These are phyloP conservation scores for Sitta carolinensis DNA, from an alignment of 2,797 vertebrate species.

Conservation along the genomic window DNA sequence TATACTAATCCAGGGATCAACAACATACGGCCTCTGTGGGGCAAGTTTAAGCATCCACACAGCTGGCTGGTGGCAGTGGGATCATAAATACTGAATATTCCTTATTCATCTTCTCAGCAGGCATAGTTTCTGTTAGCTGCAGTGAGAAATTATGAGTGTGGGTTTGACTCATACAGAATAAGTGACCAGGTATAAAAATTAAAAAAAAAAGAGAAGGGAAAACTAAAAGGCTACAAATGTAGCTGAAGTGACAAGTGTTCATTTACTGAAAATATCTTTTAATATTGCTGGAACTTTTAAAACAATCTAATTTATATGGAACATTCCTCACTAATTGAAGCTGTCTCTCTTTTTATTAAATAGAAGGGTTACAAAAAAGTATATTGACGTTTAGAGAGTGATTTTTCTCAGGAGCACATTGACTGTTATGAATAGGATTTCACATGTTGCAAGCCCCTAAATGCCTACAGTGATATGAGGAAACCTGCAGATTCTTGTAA, in stretches of 20 bases:
- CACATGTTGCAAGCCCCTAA: slow-evolving; percentile 45
- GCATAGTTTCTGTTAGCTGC: neutral
- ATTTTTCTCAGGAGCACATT: slow-evolving; percentile 67
- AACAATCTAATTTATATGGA: slow-evolving; percentile 77
- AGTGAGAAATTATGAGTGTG: neutral
- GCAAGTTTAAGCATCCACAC: neutral
- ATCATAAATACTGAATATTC: neutral
- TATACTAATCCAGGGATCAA: neutral
- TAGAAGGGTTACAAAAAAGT: slow-evolving; percentile 75
- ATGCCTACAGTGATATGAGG: slow-evolving; percentile 26
- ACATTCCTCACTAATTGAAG: slow-evolving; percentile 79
- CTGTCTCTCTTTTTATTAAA: slow-evolving; percentile 80
- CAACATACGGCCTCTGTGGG: neutral
- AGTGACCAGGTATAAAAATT: slow-evolving; percentile 16
- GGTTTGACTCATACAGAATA: neutral
- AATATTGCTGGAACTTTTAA: slow-evolving; percentile 73
- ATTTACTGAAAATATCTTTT: slow-evolving; percentile 76
- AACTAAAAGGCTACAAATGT: slow-evolving; percentile 28
- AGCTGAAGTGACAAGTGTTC: slow-evolving; percentile 69
- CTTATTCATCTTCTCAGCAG: slow-evolving; percentile 14
- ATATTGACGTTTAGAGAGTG: slow-evolving; percentile 72
- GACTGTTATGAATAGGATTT: slow-evolving; percentile 73
- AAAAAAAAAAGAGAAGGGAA: neutral
- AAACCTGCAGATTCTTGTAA: slow-evolving; percentile 52
- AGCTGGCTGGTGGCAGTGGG: neutral